Evolutionary conservation across 2,113 vertebrate species (phyloP), one percentile per base, ranked within the genome.

Genomic region (Zeus faber): DNA sequence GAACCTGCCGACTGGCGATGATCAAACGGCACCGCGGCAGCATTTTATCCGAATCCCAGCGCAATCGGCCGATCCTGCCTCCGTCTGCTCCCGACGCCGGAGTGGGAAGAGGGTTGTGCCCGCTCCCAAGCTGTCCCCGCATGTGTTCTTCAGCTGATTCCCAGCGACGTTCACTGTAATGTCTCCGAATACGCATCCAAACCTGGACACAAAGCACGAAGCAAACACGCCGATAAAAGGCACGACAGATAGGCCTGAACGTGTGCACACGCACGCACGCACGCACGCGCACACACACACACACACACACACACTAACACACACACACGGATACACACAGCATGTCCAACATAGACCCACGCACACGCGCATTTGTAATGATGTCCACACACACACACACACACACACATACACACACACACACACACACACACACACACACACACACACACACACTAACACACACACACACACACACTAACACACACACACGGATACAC

Each of bases 61-160:
- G 10, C 5, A 67, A 45, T 63, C 41, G 49, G 53, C 33, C 6
- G 16, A 47, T 5, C 13, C 22, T 24, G 21, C 13, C 43, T 41
- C 21, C 43, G 11, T 14, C n/a, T 22, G 13, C 44, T 24, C 37
- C 17, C 11, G 20, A 26, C 14, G 1, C 14, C 13, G 14, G 14
- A 10, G 23, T 20, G 26, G 16, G 21, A 55, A 27, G 14, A 29
- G 21, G 33, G 31, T 18, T 13, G 13, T 22, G 27, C 25, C 17
- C 4, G 23, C 13, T 16, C n/a, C 49, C 23, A 27, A 20, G 49
- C 37, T 49, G 10, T 49, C 21, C 52, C 14, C 40, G 31, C 43
- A 2, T 43, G 37, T 57, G 25, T 9, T n/a, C 49, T 50, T 49
- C 11, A 56, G 67, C 59, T 65, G 46, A 62, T 79, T 57, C 51